Conservation (phyloP, 2,113 vertebrate genomes). For the Centrocercus urophasianus region DNA sequence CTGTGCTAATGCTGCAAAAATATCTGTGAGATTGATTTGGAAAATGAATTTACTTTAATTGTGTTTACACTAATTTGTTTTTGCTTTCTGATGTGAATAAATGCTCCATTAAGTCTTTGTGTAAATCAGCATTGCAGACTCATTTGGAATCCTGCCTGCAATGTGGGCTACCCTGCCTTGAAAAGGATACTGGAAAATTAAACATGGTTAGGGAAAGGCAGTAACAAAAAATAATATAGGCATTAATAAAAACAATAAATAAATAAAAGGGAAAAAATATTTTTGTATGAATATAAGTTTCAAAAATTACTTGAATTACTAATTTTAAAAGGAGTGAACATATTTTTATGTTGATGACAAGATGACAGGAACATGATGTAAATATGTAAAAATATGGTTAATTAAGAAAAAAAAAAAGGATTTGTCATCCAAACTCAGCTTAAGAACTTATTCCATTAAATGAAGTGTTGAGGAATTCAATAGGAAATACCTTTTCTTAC, state of each 20-base stretch:
- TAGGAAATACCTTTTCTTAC: neutral
- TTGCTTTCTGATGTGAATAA: conserved; percentile 3
- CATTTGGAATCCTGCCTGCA: neutral
- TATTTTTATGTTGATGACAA: neutral
- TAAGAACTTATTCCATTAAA: neutral
- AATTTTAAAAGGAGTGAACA: neutral
- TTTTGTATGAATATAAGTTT: neutral
- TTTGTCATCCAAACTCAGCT: neutral
- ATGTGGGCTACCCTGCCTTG: neutral
- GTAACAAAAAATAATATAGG: neutral
- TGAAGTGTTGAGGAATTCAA: neutral
- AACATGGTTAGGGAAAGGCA: neutral
- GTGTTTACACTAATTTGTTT: neutral
- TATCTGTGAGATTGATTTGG: neutral
- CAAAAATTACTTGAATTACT: neutral
- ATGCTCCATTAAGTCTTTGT: neutral
- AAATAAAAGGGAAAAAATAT: neutral
- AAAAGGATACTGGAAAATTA: neutral
- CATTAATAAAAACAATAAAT: neutral
- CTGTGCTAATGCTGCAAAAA: neutral
- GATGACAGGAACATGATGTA: neutral
- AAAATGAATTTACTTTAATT: conserved; percentile 23
- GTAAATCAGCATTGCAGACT: neutral
- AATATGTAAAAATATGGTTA: neutral
- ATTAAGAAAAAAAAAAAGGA: neutral